Base-by-base conservation (phyloP, 2,888 invertebrate species). In the Plusia festucae region DNA sequence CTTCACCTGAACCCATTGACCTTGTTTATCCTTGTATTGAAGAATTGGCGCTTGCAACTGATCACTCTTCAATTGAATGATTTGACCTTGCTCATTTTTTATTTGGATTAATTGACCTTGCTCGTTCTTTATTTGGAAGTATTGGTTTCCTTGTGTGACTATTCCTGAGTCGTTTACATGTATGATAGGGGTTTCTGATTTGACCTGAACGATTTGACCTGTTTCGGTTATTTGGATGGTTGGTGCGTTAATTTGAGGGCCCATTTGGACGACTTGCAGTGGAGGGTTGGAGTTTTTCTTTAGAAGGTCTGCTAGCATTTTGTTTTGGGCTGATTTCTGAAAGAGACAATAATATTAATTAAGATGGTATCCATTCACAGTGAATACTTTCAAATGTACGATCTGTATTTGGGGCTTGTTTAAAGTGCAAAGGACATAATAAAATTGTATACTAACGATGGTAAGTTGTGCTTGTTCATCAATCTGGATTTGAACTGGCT, bases 281-380 rank as follows among this genome's bases (percentile, higher is more conserved):
- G 96, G 95, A 0, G 95, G 96, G 73, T 95, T 93, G 0, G 95
- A 95, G 87, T 97, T 98, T 83, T 97, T 97, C 86, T 98, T 98
- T 4, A 98, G 92, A 58, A 98, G 91, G 88, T 98, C 98, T 0
- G 98, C 98, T 53, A 98, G 93, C 97, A 98, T 97, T 90, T 97
- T 97, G 83, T 97, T 97, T 85, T 95, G 93, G 0, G 93, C 91
- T 0, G 92, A 85, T 83, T 95, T 94, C 95, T 95, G 85, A 11
- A 72, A 82, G 18, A 49, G 1, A 11, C 4, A 0, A 8, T 9
- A 0, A 22, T 15, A 15, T 15, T 24, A n/a, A n/a, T n/a, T n/a
- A n/a, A n/a, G n/a, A n/a, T n/a, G n/a, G 24, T 18, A 20, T 46
- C 9, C 18, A 13, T 53, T 46, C 13, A n/a, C 13, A 7, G n/a